Base-by-base conservation (phyloP, 2,797 vertebrate genomes). In the Sebastes vulpes region DNA sequence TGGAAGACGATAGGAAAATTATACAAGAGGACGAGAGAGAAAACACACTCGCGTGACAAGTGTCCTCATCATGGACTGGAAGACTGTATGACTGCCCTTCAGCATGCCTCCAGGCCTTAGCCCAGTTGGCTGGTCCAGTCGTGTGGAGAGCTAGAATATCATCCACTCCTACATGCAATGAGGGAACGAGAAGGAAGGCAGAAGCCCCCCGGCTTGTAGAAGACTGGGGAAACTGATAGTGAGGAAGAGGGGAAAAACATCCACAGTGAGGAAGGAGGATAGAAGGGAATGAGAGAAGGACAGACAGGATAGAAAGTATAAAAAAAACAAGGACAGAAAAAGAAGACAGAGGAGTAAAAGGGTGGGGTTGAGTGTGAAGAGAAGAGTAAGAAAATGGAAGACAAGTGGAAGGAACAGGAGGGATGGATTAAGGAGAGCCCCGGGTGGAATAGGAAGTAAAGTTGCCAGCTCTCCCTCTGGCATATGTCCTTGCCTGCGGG, bases 401-500 rank as follows among this genome's bases (percentile, higher is more conserved):
- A 83, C 50, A 79, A 77, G 85, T 73, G 61, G 88, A 90, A 95
- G 89, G 88, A 89, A 87, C 87, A 90, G 89, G 89, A 93, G 93
- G 94, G 73, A 52, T 81, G 92, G 90, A 91, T 92, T 88, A 90
- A 92, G 93, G 89, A 92, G 88, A 92, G 91, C 92, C 81, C 90
- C 82, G 85, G 84, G 73, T 89, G 89, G 90, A 95, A 94, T 74
- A 96, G 97, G 97, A 97, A 97, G 94, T 87, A 66, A 82, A 75
- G 23, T 66, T 97, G 97, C 97, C 97, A 97, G 94, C 92, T 95
- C 92, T 93, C 94, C 93, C 93, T 89, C 89, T 89, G 95, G 96
- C 97, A 97, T 97, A 97, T 98, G 97, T 95, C 95, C 90, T 83
- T 77, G 93, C 95, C 91, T 89, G 90, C 90, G 84, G 95, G 92